A percentile compares a stretch with the other conserved stretches of the same genome.
phyloP scores from a whole-genome alignment of 1,140 invertebrate species.

The Cydia fagiglandana region DNA sequence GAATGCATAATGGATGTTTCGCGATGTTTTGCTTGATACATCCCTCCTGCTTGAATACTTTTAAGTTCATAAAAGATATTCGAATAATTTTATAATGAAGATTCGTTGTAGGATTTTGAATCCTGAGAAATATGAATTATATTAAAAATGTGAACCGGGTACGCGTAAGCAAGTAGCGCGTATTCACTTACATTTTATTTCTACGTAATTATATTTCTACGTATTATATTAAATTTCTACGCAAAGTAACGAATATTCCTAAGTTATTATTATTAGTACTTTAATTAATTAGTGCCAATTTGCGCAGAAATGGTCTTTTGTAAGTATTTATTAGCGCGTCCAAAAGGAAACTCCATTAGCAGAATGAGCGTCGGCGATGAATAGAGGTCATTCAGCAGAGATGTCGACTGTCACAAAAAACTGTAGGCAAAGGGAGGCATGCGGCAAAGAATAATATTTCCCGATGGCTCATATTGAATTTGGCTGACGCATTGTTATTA shows the following conservation, averaged over 20 bases:
- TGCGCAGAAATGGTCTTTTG: constrained; percentile 52
- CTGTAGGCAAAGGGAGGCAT: constrained; percentile 15
- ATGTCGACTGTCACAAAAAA: constrained; percentile 64
- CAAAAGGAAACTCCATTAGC: constrained; percentile 75
- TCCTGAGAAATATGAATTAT: too few relatives aligned
- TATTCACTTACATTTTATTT: too few relatives aligned
- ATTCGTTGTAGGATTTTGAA: background rate
- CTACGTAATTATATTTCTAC: too few relatives aligned
- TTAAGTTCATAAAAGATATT: constrained; percentile 17
- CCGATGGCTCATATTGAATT: background rate
- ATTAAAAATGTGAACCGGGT: too few relatives aligned
- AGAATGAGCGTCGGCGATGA: constrained; percentile 71
- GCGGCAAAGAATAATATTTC: constrained; percentile 41
- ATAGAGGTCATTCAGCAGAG: constrained; percentile 70
- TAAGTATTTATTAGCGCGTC: constrained; percentile 74
- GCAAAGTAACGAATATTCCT: background rate
- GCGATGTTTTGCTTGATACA: constrained; percentile 26
- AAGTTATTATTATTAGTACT: background rate
- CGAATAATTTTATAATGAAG: constrained; percentile 27
- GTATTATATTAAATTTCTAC: too few relatives aligned
- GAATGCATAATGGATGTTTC: constrained; percentile 50
- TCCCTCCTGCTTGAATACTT: constrained; percentile 29
- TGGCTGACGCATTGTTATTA: too few relatives aligned
- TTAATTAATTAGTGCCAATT: constrained; percentile 71
- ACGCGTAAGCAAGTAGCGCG: too few relatives aligned